These are phyloP conservation scores for Oligia strigilis DNA, from an alignment of 2,888 invertebrate genomes.

Conservation along the genomic window DNA sequence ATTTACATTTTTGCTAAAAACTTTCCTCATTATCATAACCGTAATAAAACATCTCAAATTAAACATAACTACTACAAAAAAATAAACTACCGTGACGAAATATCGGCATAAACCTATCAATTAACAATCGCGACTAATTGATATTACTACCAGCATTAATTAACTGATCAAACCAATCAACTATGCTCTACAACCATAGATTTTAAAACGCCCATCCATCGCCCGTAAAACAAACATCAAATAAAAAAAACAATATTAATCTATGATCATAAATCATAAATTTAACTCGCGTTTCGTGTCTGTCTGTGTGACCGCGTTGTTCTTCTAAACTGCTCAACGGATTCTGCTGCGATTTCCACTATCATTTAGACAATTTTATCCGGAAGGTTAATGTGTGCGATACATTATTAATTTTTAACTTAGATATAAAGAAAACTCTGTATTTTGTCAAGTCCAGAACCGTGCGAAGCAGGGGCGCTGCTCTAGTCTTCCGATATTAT, in stretches of 20 bases:
- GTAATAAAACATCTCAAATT: background rate
- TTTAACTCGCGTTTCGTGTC: background rate
- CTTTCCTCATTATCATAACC: no score
- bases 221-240: constrained; percentile 53
- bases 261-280: constrained; percentile 10
- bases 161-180: constrained; percentile 50
- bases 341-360: background rate
- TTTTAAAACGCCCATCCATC: constrained; percentile 31
- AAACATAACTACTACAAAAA: background rate
- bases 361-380: background rate
- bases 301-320: background rate
- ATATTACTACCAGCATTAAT: constrained; percentile 40
- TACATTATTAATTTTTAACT: background rate
- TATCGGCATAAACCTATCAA: constrained; percentile 12
- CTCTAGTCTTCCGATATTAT: constrained; percentile 52
- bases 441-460: background rate
- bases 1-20: no score
- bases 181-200: constrained; percentile 9
- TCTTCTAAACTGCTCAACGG: background rate
- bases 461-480: background rate
- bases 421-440: background rate
- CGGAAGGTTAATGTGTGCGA: background rate
- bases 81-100: constrained; percentile 5
- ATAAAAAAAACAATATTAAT: constrained; percentile 66
- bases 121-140: constrained; percentile 36